Percentiles rank a stretch among this genome's conserved stretches.
Evolutionary conservation across 2,888 invertebrate species (phyloP).

Genomic region (Athrips mouffetella): DNA sequence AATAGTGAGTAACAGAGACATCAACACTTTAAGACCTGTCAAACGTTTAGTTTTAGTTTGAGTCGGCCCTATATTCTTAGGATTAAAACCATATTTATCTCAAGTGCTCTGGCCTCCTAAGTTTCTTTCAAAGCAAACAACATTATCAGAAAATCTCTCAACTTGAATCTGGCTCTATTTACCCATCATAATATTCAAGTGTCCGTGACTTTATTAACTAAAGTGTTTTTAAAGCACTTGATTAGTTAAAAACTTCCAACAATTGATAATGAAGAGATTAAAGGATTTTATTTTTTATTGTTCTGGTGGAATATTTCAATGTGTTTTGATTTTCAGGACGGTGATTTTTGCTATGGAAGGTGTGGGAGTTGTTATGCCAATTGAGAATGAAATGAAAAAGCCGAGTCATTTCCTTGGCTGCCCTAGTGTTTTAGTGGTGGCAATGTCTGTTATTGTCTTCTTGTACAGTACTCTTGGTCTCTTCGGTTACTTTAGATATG

Average conservation of each 20-base stretch:
- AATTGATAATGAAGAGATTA: background rate
- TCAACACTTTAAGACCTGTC: too few relatives aligned
- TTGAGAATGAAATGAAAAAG: constrained; percentile 93
- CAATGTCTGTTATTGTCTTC: constrained; percentile 88
- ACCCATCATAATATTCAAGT: background rate
- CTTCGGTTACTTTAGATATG: constrained; percentile 92
- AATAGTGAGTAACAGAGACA: too few relatives aligned
- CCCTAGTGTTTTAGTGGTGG: constrained; percentile 90
- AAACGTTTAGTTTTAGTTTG: background rate
- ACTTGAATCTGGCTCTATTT: background rate
- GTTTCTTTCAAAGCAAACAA: constrained; percentile 5
- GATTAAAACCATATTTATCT: constrained; percentile 1
- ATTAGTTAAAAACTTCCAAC: background rate
- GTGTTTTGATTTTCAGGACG: constrained; percentile 77
- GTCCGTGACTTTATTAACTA: background rate
- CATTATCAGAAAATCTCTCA: constrained; percentile 1
- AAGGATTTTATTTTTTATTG: background rate
- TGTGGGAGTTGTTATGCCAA: constrained; percentile 94
- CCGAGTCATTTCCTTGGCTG: constrained; percentile 88
- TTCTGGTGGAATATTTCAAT: background rate
- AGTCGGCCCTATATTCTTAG: background rate
- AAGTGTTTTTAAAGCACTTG: background rate
- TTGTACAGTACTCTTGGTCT: constrained; percentile 91
- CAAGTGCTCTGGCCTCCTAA: constrained; percentile 1
- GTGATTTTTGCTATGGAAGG: constrained; percentile 99